A percentile compares a stretch with the other conserved stretches of the same genome.
phyloP scores from a whole-genome alignment of 2,113 vertebrate genomes.

The Actenoides lindsayi region DNA sequence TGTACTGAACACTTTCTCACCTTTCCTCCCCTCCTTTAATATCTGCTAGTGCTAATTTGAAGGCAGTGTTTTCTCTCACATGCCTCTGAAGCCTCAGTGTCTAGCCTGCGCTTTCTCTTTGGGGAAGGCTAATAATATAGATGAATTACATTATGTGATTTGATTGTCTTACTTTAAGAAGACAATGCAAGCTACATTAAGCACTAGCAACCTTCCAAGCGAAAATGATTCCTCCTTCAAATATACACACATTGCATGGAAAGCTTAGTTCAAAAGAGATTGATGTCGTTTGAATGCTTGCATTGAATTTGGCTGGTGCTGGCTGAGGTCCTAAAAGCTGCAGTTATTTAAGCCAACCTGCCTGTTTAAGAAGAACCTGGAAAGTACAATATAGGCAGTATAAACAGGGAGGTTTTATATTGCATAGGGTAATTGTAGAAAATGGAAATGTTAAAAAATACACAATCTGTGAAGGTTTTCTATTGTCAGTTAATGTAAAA shows the following conservation, averaged over 20 bases:
- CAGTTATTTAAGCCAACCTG: not conserved
- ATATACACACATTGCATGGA: not conserved
- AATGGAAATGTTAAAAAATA: not conserved
- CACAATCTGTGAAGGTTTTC: not conserved
- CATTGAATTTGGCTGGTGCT: not conserved
- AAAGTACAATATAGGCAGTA: not conserved
- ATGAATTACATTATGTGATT: conserved; percentile 21
- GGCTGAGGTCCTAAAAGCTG: not conserved
- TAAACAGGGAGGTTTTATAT: not conserved
- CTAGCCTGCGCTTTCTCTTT: conserved; percentile 9
- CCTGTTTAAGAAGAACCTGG: not conserved
- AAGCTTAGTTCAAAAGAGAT: not conserved
- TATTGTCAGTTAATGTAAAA: not conserved
- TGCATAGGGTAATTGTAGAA: not conserved
- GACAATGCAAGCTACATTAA: conserved; percentile 38
- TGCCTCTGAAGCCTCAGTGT: not conserved
- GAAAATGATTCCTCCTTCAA: not conserved
- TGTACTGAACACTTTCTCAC: not conserved
- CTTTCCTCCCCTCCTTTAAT: not conserved
- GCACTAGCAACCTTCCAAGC: not conserved
- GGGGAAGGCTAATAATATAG: not conserved
- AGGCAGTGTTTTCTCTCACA: not conserved
- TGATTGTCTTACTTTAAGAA: conserved; percentile 32
- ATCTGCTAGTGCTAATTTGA: not conserved
- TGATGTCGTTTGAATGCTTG: not conserved